Conservation (phyloP, 1,140 invertebrate species). For the Tenebrio molitor region DNA sequence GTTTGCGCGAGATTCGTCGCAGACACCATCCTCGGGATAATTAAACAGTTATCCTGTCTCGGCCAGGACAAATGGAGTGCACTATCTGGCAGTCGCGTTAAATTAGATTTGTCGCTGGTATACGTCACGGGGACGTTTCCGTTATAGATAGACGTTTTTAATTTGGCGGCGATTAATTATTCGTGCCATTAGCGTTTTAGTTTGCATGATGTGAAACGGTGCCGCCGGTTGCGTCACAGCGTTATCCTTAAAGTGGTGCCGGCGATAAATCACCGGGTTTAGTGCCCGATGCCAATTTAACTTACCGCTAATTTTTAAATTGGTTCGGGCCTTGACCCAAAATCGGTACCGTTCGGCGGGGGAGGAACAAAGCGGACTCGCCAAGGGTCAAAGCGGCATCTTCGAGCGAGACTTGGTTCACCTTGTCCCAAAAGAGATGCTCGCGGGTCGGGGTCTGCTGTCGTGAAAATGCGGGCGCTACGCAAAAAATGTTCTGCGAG, state of each 20-base stretch:
- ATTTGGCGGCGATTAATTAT: conserved; percentile 1
- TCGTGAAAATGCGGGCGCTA: too few relatives aligned
- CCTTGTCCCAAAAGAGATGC: too few relatives aligned
- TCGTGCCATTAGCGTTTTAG: conserved; percentile 13
- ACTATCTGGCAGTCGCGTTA: conserved; percentile 20
- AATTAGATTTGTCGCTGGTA: conserved; percentile 25
- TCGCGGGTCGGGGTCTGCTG: too few relatives aligned
- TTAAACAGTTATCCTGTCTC: conserved; percentile 27
- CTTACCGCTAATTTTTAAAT: background rate
- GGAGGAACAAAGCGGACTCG: too few relatives aligned
- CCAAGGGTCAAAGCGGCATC: too few relatives aligned
- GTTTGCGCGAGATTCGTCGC: background rate
- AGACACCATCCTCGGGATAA: background rate
- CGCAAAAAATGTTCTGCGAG: too few relatives aligned
- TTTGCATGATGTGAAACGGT: conserved; percentile 11
- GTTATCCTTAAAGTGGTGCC: background rate
- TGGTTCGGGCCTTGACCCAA: too few relatives aligned
- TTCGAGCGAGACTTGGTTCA: too few relatives aligned
- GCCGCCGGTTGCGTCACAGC: background rate
- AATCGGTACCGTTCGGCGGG: too few relatives aligned
- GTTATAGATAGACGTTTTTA: conserved; percentile 4
- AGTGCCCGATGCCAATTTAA: background rate
- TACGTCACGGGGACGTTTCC: conserved; percentile 25
- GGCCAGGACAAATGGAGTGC: conserved; percentile 27
- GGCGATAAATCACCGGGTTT: background rate